A percentile compares a stretch with the other conserved stretches of the same genome.
phyloP scores from a whole-genome alignment of 2,797 vertebrate genomes.

The Liparis tanakae region DNA sequence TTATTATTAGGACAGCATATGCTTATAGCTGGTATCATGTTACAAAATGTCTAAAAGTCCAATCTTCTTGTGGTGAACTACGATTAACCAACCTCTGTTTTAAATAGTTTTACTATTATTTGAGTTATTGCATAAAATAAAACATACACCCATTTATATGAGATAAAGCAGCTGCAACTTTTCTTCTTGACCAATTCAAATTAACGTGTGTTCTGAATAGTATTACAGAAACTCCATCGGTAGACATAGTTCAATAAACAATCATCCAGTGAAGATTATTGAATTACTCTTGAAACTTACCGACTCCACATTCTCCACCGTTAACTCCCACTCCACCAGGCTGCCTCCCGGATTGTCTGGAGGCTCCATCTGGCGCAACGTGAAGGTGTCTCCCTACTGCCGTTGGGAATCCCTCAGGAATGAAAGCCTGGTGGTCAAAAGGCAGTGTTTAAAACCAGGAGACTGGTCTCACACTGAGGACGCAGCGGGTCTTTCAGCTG shows the following conservation, averaged over 20 bases:
- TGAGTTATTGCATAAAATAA: neutral
- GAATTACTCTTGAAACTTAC: constrained; percentile 63
- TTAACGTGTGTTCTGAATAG: too few relatives aligned
- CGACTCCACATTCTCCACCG: constrained; percentile 81
- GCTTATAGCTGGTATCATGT: constrained; percentile 76
- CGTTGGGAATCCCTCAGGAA: constrained; percentile 12
- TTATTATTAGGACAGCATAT: constrained; percentile 84
- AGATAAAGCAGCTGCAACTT: constrained; percentile 7
- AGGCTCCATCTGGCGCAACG: constrained; percentile 62
- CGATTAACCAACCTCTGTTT: neutral
- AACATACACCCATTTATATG: neutral
- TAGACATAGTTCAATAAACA: neutral
- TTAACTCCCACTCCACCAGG: constrained; percentile 72
- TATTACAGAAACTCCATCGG: neutral
- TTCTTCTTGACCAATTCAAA: neutral
- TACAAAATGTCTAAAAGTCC: constrained; percentile 63
- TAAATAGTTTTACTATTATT: neutral
- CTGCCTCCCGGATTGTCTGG: constrained; percentile 45
- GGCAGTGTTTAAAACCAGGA: neutral
- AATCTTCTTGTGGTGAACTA: constrained; percentile 26
- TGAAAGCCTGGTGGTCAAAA: constrained; percentile 5
- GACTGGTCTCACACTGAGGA: constrained; percentile 35
- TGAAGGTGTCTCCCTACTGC: constrained; percentile 6
- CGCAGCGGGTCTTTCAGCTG: constrained; percentile 60
- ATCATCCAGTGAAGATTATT: neutral